These are phyloP conservation scores for Alectura lathami DNA, from an alignment of 2,113 vertebrate genomes.

Conservation along the genomic window DNA sequence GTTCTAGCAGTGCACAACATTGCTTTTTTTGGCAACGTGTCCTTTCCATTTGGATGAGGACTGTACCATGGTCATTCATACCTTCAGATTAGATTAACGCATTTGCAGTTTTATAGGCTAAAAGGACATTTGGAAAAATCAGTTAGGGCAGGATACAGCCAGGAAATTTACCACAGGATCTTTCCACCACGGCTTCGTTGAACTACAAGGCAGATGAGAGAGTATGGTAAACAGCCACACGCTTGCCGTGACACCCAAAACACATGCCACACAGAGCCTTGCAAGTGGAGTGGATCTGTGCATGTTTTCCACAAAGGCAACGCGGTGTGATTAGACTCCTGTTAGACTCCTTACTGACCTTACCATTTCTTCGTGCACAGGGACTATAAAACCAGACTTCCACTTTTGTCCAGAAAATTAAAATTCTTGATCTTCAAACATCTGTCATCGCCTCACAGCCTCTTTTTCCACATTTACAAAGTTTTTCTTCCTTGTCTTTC, in stretches of 20 bases:
- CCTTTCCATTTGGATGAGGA: not conserved
- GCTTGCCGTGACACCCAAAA: not conserved
- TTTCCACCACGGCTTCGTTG: not conserved
- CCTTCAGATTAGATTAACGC: not conserved
- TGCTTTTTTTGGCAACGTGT: slow-evolving; percentile 1
- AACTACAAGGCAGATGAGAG: not conserved
- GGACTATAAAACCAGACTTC: not conserved
- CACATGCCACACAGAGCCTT: not conserved
- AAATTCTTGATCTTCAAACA: not conserved
- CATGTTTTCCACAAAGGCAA: not conserved
- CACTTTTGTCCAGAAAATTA: not conserved
- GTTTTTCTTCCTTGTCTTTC: not conserved
- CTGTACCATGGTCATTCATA: not conserved
- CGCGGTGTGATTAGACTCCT: not conserved
- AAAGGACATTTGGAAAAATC: not conserved
- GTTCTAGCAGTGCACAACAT: not conserved
- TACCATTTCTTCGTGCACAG: not conserved
- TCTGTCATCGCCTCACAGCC: not conserved
- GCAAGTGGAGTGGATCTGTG: not conserved
- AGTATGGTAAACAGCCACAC: not conserved
- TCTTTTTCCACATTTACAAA: not conserved
- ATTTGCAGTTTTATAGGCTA: not conserved
- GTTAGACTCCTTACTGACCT: not conserved
- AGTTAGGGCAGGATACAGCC: not conserved
- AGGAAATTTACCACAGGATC: not conserved